Evolutionary conservation across 92 coral and sea anemone genomes (phyloP).

Genomic region (Anthopleura xanthogrammica): DNA sequence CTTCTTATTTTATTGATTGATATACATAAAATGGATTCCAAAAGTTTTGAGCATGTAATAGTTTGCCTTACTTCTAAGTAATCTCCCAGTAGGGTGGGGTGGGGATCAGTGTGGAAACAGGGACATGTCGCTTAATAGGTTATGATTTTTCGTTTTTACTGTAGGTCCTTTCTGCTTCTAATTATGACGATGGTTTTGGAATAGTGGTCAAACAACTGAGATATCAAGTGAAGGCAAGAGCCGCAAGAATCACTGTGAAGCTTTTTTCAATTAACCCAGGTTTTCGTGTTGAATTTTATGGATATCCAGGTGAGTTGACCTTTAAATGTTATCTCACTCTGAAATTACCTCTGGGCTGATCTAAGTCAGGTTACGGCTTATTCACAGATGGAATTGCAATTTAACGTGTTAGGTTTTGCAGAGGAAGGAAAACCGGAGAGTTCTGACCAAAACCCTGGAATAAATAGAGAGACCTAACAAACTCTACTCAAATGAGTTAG

Average conservation of each 20-base stretch:
- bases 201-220: conserved; percentile 17
- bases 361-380: not conserved
- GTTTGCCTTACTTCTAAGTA: too few relatives aligned
- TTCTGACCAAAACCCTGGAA: too few relatives aligned
- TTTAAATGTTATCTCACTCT: not conserved
- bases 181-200: not conserved
- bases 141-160: not conserved
- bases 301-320: conserved; percentile 24
- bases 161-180: conserved; percentile 1
- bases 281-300: conserved; percentile 42
- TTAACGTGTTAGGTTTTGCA: too few relatives aligned
- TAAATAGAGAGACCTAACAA: too few relatives aligned
- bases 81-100: too few relatives aligned
- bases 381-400: too few relatives aligned
- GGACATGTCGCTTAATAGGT: not conserved
- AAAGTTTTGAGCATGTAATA: too few relatives aligned
- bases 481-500: too few relatives aligned
- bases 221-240: conserved; percentile 34
- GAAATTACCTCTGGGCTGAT: not conserved
- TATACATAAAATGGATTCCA: too few relatives aligned
- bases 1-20: too few relatives aligned
- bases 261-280: conserved; percentile 15
- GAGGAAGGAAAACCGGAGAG: too few relatives aligned
- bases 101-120: too few relatives aligned
- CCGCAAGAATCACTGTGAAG: conserved; percentile 23